Evolutionary conservation across 37 sponge, comb jelly and placozoan species (phyloP).

Genomic region (Petrosia ficiformis): DNA sequence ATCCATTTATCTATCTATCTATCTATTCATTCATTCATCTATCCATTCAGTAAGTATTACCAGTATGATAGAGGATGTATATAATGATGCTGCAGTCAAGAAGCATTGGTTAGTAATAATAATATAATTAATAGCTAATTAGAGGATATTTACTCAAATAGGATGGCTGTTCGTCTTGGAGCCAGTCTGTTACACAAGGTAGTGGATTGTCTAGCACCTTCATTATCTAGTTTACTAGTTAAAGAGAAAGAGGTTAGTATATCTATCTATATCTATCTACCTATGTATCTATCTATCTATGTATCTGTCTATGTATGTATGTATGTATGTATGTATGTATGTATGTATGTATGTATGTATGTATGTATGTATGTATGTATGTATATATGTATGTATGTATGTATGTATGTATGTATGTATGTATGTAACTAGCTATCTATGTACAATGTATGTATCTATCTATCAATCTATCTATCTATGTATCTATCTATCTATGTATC

Average conservation of each 20-base stretch:
- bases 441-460: too few species aligned
- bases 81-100: conserved; percentile 43
- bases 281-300: too few species aligned
- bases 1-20: too few species aligned
- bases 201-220: conserved; percentile 87
- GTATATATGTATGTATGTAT: too few species aligned
- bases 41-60: conserved; percentile 24
- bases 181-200: conserved; percentile 72
- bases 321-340: neutral
- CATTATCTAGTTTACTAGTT: conserved; percentile 73
- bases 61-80: conserved; percentile 45
- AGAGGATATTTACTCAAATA: neutral
- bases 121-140: neutral
- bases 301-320: too few species aligned
- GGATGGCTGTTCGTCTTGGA: conserved; percentile 71
- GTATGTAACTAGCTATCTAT: too few species aligned
- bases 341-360: neutral
- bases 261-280: too few species aligned
- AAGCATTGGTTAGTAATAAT: conserved; percentile 53
- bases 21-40: too few species aligned
- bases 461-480: too few species aligned
- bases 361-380: neutral
- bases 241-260: conserved; percentile 42
- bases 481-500: too few species aligned
- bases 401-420: too few species aligned